Base-by-base conservation (phyloP, 1,140 invertebrate species). In the Lucilia sericata region DNA sequence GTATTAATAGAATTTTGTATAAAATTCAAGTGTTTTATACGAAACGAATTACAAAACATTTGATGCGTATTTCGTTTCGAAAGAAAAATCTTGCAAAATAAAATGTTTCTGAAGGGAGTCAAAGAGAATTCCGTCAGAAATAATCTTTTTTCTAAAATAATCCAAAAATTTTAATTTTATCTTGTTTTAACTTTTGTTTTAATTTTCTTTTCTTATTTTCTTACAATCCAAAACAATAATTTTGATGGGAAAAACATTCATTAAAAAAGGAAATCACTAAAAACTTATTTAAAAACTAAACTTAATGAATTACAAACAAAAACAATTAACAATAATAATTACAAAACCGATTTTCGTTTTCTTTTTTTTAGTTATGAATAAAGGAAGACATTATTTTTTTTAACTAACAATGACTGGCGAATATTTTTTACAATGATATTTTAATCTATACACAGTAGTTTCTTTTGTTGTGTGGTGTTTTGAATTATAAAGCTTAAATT, bases 401-500 rank as follows among this genome's bases (percentile, higher is more conserved):
- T 70, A 7, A 21, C n/a, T 70, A 70, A 12, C 19, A 70, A 21
- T 70, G 42, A 42, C 42, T 42, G 42, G 42, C 42, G 42, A 42
- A 42, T 36, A n/a, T 42, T 42, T 70, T 70, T 25, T 70, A 70
- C 65, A 70, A 19, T 19, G 10, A 70, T 25, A 19, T 70, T 70
- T 21, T 70, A 7, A 12, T 60, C n/a, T 70, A 21, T 21, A 70
- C 21, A 70, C 21, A 19, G n/a, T 70, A 30, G 25, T 30, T 60
- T n/a, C 14, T 60, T 60, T 60, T 70, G 3, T 70, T 70, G 21
- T 70, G 0, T 55, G 51, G 9, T 25, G 21, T 1, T 70, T 70
- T 70, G 21, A 19, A 25, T n/a, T 19, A 70, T 70, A 70, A 70
- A 70, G 65, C 65, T 70, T 70, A 70, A 70, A 70, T 70, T 70